Evolutionary conservation across 1,140 invertebrate genomes (phyloP).

Genomic region (Notospermus geniculatus): DNA sequence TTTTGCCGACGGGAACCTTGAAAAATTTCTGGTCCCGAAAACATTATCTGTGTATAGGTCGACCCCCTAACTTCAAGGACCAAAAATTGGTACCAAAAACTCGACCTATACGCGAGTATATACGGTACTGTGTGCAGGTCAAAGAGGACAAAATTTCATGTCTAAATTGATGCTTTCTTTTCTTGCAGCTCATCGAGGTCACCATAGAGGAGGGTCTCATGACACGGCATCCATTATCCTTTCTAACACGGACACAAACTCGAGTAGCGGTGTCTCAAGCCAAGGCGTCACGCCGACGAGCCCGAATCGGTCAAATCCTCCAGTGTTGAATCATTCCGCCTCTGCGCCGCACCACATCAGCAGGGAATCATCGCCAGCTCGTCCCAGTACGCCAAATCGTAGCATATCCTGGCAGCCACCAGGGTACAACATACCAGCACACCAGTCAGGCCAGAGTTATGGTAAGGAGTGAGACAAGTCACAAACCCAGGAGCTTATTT

Average conservation of each 20-base stretch:
- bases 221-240: not conserved
- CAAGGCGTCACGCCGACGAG: not conserved
- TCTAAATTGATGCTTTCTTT: no score
- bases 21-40: no score
- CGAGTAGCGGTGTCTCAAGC: constrained; percentile 3
- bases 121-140: no score
- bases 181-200: not conserved
- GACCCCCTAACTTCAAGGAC: no score
- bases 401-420: constrained; percentile 3
- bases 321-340: not conserved
- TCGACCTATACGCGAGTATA: no score
- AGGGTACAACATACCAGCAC: not conserved
- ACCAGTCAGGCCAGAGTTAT: not conserved
- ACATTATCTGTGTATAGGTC: no score
- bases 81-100: no score
- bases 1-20: no score
- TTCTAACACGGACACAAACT: constrained; percentile 3
- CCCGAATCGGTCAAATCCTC: not conserved
- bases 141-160: no score
- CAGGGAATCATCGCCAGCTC: not conserved
- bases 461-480: not conserved
- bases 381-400: not conserved
- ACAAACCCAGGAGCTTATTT: not conserved
- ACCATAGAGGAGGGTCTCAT: not conserved
- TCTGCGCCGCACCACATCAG: not conserved